A percentile compares a stretch with the other conserved stretches of the same genome.
phyloP scores from a whole-genome alignment of 2,888 invertebrate species.

The Polydesmus complanatus region DNA sequence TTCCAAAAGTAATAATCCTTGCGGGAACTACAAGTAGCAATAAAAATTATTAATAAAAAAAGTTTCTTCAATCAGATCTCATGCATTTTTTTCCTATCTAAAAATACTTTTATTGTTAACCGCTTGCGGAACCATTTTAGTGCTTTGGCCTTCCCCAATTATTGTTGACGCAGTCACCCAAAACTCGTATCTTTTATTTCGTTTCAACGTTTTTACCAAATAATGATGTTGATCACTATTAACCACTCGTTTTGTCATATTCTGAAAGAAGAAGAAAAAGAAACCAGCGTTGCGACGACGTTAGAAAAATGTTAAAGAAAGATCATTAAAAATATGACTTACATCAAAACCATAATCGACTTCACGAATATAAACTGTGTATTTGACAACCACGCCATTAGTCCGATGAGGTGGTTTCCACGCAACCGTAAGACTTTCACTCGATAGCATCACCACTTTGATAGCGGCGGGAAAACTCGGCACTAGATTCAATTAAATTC shows the following conservation, averaged over 20 bases:
- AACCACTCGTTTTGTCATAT: conserved; percentile 22
- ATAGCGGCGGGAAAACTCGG: conserved; percentile 32
- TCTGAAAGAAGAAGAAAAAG: conserved; percentile 17
- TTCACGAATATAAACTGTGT: conserved; percentile 49
- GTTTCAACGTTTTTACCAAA: conserved; percentile 34
- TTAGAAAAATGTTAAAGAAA: not conserved
- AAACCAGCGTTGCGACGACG: too few species aligned
- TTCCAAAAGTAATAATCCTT: conserved; percentile 11
- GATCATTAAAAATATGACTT: conserved; percentile 1
- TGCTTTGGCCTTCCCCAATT: conserved; percentile 41
- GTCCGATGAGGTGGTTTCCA: conserved; percentile 75
- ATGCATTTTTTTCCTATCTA: too few species aligned
- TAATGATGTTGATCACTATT: conserved; percentile 22
- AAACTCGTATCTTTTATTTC: conserved; percentile 43
- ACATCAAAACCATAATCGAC: conserved; percentile 22
- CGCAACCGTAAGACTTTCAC: conserved; percentile 35
- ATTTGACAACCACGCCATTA: conserved; percentile 70
- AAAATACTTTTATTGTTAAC: conserved; percentile 24
- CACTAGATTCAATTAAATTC: conserved; percentile 23
- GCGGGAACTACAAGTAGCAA: conserved; percentile 13
- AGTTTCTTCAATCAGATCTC: too few species aligned
- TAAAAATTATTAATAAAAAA: too few species aligned
- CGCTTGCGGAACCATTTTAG: conserved; percentile 24
- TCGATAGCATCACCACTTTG: conserved; percentile 30
- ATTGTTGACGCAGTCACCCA: conserved; percentile 48